phyloP scores from a whole-genome alignment of 64 coral and sea anemone genomes.

The Pocillopora damicornis region DNA sequence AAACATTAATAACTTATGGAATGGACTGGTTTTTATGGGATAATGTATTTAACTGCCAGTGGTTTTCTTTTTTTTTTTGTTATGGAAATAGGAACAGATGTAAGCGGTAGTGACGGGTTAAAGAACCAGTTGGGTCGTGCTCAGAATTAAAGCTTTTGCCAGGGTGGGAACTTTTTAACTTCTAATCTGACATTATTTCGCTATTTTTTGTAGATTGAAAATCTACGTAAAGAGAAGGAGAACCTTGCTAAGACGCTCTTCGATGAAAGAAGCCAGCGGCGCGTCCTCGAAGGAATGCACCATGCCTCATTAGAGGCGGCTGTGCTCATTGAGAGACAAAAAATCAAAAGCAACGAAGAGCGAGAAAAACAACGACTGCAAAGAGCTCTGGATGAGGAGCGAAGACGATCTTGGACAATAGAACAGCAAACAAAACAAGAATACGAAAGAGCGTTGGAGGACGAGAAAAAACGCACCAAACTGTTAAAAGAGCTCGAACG shows the following conservation, averaged over 20 bases:
- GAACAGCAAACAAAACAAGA: constrained; percentile 64
- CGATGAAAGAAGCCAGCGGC: constrained; percentile 61
- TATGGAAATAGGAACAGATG: no score
- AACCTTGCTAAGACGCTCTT: constrained; percentile 52
- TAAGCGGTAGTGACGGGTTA: no score
- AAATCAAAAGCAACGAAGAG: constrained; percentile 32
- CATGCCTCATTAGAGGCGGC: constrained; percentile 49
- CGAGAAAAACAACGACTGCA: constrained; percentile 38
- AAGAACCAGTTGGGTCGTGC: no score
- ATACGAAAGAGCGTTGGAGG: constrained; percentile 60
- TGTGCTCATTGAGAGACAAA: constrained; percentile 46
- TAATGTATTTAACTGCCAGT: no score
- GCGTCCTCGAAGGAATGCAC: constrained; percentile 52
- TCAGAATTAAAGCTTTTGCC: no score
- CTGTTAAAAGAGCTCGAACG: constrained; percentile 40
- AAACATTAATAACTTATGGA: no score
- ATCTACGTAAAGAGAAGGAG: constrained; percentile 61
- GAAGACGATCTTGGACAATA: constrained; percentile 53
- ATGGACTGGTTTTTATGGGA: no score
- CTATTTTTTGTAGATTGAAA: constrained; percentile 42
- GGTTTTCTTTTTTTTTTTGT: no score
- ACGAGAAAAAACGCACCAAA: constrained; percentile 22
- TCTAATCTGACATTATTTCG: background rate
- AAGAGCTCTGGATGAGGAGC: constrained; percentile 66
- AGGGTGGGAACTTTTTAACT: background rate